Conservation (phyloP, 2,113 vertebrate species). For the Corvus moneduloides region DNA sequence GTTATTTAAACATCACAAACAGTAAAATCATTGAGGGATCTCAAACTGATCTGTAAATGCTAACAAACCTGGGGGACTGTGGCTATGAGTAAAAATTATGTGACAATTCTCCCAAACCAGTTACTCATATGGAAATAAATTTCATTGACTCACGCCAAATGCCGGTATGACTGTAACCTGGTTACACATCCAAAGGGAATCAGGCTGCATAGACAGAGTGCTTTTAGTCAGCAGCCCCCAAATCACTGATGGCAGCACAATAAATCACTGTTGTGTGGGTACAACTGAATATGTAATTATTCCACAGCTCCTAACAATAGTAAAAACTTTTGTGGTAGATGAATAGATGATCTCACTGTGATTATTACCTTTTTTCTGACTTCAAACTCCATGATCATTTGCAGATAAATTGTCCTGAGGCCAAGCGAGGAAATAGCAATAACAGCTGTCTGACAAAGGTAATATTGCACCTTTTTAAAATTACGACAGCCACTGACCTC, state of each 20-base stretch:
- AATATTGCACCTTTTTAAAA: background rate
- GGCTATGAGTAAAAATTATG: background rate
- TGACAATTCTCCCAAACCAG: background rate
- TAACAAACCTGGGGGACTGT: background rate
- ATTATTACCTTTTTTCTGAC: background rate
- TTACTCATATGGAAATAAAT: background rate
- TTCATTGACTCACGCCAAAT: background rate
- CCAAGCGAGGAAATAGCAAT: background rate
- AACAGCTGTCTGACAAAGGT: background rate
- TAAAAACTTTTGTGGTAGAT: background rate
- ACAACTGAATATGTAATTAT: background rate
- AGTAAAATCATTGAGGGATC: background rate
- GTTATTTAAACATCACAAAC: background rate
- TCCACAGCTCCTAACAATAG: background rate
- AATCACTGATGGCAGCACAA: background rate
- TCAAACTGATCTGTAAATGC: background rate
- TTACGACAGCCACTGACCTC: background rate
- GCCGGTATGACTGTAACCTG: background rate
- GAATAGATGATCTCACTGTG: background rate
- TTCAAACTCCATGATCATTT: background rate
- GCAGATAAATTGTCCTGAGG: background rate
- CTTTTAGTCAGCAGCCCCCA: background rate
- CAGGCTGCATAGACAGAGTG: background rate
- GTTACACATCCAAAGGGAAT: background rate
- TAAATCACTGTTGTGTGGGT: background rate